Conservation (phyloP, 2,888 invertebrate genomes). For the Andrena haemorrhoa region DNA sequence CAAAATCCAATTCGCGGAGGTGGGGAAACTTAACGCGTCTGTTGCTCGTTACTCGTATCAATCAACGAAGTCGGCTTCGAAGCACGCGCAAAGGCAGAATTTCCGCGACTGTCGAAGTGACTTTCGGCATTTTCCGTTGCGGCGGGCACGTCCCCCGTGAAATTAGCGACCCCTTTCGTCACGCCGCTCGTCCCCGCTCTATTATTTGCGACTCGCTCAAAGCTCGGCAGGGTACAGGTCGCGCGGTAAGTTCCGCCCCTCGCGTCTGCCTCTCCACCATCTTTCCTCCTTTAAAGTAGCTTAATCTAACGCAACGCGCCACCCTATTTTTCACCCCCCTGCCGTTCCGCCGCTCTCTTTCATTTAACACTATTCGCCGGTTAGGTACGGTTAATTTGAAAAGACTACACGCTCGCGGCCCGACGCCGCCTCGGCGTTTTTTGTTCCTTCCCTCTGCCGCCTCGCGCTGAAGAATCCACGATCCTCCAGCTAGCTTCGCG, state of each 20-base stretch:
- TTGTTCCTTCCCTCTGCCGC: not conserved
- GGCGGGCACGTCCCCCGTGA: not conserved
- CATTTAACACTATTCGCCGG: constrained; percentile 51
- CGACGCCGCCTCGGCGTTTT: not conserved
- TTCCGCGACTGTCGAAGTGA: constrained; percentile 8
- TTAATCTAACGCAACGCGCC: constrained; percentile 41
- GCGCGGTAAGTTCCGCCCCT: constrained; percentile 2
- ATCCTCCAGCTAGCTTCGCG: not conserved
- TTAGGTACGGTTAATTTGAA: constrained; percentile 37
- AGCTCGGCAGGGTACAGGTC: constrained; percentile 21
- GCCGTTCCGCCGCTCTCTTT: not conserved
- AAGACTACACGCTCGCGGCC: constrained; percentile 22
- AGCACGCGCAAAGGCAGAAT: not conserved
- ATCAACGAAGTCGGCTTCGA: not conserved
- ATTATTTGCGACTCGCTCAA: constrained; percentile 10
- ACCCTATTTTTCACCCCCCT: not conserved
- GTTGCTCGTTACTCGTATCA: not conserved
- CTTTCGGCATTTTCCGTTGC: constrained; percentile 1
- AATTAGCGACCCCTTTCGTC: constrained; percentile 33
- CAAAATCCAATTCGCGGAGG: not conserved
- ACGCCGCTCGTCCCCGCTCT: constrained; percentile 16
- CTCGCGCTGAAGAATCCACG: not conserved
- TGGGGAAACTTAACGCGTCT: not conserved
- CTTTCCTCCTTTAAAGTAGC: constrained; percentile 37
- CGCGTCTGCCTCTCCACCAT: not conserved